Percentiles rank a stretch among this genome's conserved stretches.
Conservation (phyloP, 2,888 invertebrate species). For the Aleiodes testaceus region DNA sequence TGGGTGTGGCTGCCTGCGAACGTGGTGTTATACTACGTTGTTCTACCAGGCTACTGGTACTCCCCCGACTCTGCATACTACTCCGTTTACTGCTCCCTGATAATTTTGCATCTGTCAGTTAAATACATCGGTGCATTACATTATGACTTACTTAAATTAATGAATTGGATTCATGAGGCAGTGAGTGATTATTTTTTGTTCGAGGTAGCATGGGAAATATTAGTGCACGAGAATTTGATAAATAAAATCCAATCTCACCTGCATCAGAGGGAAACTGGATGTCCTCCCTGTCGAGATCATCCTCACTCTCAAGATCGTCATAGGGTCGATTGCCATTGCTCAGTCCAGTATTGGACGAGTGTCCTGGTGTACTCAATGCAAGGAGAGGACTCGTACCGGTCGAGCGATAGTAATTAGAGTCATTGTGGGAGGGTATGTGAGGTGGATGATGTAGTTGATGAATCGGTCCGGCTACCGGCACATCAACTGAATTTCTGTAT, state of each 20-base stretch:
- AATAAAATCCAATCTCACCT: slow-evolving; percentile 72
- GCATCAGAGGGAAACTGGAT: slow-evolving; percentile 87
- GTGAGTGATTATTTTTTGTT: slow-evolving; percentile 21
- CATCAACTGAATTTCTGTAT: slow-evolving; percentile 67
- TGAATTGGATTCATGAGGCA: too few species aligned
- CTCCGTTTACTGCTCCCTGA: slow-evolving; percentile 90
- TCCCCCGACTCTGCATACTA: slow-evolving; percentile 93
- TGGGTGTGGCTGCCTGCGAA: slow-evolving; percentile 94
- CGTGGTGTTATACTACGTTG: slow-evolving; percentile 88
- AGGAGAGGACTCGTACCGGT: slow-evolving; percentile 78
- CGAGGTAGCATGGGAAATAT: not conserved
- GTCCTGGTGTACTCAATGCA: slow-evolving; percentile 73
- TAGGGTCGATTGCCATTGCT: slow-evolving; percentile 81
- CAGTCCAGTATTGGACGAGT: slow-evolving; percentile 74
- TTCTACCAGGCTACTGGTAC: slow-evolving; percentile 89
- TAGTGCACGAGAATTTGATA: slow-evolving; percentile 17
- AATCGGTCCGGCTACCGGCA: slow-evolving; percentile 61
- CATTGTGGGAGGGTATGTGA: slow-evolving; percentile 64
- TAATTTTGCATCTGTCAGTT: slow-evolving; percentile 79
- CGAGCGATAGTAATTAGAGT: slow-evolving; percentile 74
- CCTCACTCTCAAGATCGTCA: slow-evolving; percentile 91
- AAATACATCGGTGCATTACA: slow-evolving; percentile 51
- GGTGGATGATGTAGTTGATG: slow-evolving; percentile 66
- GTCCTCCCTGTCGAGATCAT: slow-evolving; percentile 89
- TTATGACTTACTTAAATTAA: slow-evolving; percentile 27